Evolutionary conservation across 2,797 vertebrate species (phyloP), one percentile per base, ranked within the genome.

Genomic region (Nyctalus aviator): DNA sequence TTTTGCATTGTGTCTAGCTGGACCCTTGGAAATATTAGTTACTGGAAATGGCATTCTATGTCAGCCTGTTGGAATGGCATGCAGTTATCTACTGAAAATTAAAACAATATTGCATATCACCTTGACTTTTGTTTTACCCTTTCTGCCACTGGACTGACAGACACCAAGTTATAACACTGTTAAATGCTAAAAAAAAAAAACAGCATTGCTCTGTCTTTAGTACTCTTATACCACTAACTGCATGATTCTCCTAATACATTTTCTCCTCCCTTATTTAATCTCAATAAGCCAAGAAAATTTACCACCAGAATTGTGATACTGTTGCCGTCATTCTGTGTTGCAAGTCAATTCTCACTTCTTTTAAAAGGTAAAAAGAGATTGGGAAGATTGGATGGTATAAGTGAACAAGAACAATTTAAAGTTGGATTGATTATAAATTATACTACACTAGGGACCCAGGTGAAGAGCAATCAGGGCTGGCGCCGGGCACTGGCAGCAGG

Each of bases 31-130:
- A 94, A 88, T 73, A 96, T 15, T 79, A 96, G 37, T 57, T 93
- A 96, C 35, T 83, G 21, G 84, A 97, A 93, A 90, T 87, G 94
- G 77, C 89, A 96, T 71, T 35, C 84, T 30, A 14, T 94, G 86
- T 92, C 95, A 97, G 72, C 73, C 41, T 88, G 2, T 55, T 94
- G 48, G 20, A 90, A 3, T 32, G 13, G 48, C 75, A 57, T 30
- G 35, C 13, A 66, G 20, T 79, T 94, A n/a, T 32, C 62, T 32
- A 55, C 44, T 69, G n/a, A 77, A 82, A 96, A 94, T 68, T 83
- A 85, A 92, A 84, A 89, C 90, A 94, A 77, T 91, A 78, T 90
- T 64, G 30, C 25, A 11, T 91, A 71, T 91, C 62, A 30, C 15
- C 15, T 41, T 91, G 82, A 44, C 89, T 55, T 73, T 94, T 25